Base-by-base conservation (phyloP, 2,113 vertebrate genomes). In the Vimba vimba region DNA sequence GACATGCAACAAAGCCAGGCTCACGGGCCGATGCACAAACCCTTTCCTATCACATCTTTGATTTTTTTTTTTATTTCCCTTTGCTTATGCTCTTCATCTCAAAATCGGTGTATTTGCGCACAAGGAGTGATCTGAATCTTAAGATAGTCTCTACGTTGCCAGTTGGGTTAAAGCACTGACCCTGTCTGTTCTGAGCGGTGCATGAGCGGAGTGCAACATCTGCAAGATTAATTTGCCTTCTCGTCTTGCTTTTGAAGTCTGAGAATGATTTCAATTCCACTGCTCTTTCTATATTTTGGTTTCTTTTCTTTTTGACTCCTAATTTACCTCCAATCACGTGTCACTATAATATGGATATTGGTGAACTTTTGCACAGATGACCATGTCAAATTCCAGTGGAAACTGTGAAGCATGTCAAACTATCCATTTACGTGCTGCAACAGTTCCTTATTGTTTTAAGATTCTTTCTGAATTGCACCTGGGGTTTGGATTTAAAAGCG, bases 41-140 rank as follows among this genome's bases (percentile, higher is more conserved):
- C 69, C 71, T 75, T 84, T 84, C 82, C 55, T 39, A 71, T 84
- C 60, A 52, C 33, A 47, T 88, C 69, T 45, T 45, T 80, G 66
- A 45, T 21, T 36, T 36, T 7, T 39, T 39, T 60, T 60, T 5
- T 21, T 2, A 86, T 74, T 60, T 47, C 50, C 55, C 75, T 83
- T 27, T 57, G 71, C 45, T 50, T 64, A 23, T 55, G 47, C 43
- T 36, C 33, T 36, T 47, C 66, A 12, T 45, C 27, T 68, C 62
- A 69, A 52, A 52, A 76, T n/a, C 69, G 30, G 74, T 19, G 59
- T 13, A 33, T 79, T 68, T 85, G 52, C 39, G 11, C 27, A 36
- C 13, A 19, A 39, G 17, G 23, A 27, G 45, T 86, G 84, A 30
- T 86, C 27, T 77, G 76, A 45, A 86, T 84, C 52, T 77, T 50